phyloP scores from a whole-genome alignment of 2,113 vertebrate species.

The Hemiprocne comata region DNA sequence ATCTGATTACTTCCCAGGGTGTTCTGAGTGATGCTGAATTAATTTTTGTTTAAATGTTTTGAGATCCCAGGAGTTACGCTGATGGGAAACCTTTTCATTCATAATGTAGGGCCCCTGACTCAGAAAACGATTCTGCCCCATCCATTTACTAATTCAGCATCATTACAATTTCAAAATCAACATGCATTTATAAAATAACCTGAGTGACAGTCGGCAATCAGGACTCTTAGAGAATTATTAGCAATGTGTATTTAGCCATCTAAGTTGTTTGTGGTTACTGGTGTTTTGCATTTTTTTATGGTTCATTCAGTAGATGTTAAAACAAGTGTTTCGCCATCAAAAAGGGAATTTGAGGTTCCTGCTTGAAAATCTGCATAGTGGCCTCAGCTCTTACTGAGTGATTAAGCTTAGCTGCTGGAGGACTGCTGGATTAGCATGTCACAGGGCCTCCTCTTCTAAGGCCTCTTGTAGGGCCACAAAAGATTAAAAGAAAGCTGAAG shows the following conservation, averaged over 20 bases:
- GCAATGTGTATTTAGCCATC: background rate
- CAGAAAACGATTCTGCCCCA: background rate
- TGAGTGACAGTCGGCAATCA: background rate
- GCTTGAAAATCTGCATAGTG: background rate
- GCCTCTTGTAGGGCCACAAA: constrained; percentile 32
- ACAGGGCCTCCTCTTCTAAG: constrained; percentile 34
- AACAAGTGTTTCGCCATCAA: background rate
- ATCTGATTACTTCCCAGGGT: background rate
- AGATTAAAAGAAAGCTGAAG: constrained; percentile 46
- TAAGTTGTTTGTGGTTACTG: background rate
- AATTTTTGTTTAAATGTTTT: constrained; percentile 47
- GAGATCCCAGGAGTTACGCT: background rate
- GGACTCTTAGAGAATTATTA: constrained; percentile 7
- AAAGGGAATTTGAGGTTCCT: constrained; percentile 10
- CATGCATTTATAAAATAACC: background rate
- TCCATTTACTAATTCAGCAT: background rate
- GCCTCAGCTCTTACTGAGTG: background rate
- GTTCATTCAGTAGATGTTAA: constrained; percentile 13
- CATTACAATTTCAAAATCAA: constrained; percentile 17
- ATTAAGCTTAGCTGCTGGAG: background rate
- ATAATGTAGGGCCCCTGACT: background rate
- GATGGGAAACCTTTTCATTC: constrained; percentile 7
- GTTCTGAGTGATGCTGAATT: background rate
- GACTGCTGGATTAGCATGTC: constrained; percentile 28
- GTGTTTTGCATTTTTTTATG: background rate